A percentile compares a stretch with the other conserved stretches of the same genome.
phyloP scores from a whole-genome alignment of 37 sponge, comb jelly and placozoan species.

The Halisarca cf. caerulea region DNA sequence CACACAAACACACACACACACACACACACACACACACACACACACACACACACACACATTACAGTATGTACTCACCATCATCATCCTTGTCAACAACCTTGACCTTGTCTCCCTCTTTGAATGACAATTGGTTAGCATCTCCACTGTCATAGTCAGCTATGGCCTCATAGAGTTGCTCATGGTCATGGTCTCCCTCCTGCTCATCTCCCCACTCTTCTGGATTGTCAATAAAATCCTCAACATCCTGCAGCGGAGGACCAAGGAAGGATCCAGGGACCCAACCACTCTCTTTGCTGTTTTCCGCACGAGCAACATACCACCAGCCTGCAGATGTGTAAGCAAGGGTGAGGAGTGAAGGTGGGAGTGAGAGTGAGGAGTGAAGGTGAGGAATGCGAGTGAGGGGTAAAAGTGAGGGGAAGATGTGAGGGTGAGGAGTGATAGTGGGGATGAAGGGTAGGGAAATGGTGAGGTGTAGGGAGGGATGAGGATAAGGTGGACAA shows the following conservation, averaged over 20 bases:
- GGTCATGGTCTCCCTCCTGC: neutral
- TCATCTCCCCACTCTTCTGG: neutral
- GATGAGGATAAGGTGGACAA: no score
- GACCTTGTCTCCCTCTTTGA: conserved; percentile 64
- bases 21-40: no score
- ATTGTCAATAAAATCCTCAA: neutral
- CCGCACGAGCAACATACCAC: conserved; percentile 14
- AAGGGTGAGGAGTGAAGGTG: neutral
- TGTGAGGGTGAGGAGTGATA: no score
- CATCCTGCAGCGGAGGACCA: neutral
- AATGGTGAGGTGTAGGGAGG: no score
- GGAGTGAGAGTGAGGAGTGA: no score
- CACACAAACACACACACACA: no score
- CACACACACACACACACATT: neutral
- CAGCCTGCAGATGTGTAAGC: neutral
- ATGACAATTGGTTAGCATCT: conserved; percentile 70
- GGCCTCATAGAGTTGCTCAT: conserved; percentile 35
- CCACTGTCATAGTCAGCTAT: conserved; percentile 73
- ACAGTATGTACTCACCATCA: conserved; percentile 70
- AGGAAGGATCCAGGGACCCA: conserved; percentile 19
- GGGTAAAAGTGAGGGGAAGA: no score
- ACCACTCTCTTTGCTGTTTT: neutral
- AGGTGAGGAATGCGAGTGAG: no score
- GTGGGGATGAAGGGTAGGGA: no score
- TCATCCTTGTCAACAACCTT: conserved; percentile 81